These are phyloP conservation scores for Junonia oenone DNA, from an alignment of 2,888 invertebrate genomes.

Conservation along the genomic window DNA sequence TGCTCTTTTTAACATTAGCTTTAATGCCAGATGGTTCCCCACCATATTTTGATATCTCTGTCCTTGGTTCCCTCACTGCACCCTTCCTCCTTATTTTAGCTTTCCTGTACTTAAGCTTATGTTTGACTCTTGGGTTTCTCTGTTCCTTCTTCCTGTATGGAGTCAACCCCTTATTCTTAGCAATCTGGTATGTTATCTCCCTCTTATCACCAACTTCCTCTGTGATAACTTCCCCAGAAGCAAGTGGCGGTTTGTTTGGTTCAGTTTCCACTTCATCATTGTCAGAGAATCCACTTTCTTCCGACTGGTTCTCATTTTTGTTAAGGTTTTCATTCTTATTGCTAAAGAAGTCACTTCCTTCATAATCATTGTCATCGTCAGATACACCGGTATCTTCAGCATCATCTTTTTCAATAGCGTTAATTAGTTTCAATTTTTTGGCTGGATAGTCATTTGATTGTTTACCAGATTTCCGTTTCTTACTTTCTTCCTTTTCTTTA, in stretches of 20 bases:
- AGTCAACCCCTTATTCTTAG: slow-evolving; percentile 96
- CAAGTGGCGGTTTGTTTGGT: slow-evolving; percentile 56
- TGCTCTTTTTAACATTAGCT: slow-evolving; percentile 91
- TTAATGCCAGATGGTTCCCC: slow-evolving; percentile 98
- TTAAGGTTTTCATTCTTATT: slow-evolving; percentile 5
- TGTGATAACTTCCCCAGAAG: slow-evolving; percentile 42
- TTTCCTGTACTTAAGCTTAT: slow-evolving; percentile 94
- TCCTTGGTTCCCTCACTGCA: slow-evolving; percentile 91
- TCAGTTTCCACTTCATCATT: slow-evolving; percentile 56
- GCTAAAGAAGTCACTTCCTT: slow-evolving; percentile 57
- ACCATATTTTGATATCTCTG: slow-evolving; percentile 89
- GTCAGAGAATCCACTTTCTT: slow-evolving; percentile 68
- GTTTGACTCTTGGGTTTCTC: slow-evolving; percentile 96
- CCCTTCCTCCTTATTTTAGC: slow-evolving; percentile 96
- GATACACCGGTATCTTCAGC: slow-evolving; percentile 68
- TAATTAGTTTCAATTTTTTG: slow-evolving; percentile 65
- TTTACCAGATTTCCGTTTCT: slow-evolving; percentile 55
- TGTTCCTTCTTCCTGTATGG: slow-evolving; percentile 94
- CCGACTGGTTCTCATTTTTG: slow-evolving; percentile 54
- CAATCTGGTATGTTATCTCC: slow-evolving; percentile 94
- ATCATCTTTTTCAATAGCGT: slow-evolving; percentile 58
- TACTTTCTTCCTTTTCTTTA: slow-evolving; percentile 38
- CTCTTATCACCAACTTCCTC: slow-evolving; percentile 82
- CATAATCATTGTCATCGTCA: slow-evolving; percentile 57
- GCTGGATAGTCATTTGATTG: slow-evolving; percentile 42